phyloP scores from a whole-genome alignment of 2,113 vertebrate genomes.

The Cyphomyrus plagiostoma region DNA sequence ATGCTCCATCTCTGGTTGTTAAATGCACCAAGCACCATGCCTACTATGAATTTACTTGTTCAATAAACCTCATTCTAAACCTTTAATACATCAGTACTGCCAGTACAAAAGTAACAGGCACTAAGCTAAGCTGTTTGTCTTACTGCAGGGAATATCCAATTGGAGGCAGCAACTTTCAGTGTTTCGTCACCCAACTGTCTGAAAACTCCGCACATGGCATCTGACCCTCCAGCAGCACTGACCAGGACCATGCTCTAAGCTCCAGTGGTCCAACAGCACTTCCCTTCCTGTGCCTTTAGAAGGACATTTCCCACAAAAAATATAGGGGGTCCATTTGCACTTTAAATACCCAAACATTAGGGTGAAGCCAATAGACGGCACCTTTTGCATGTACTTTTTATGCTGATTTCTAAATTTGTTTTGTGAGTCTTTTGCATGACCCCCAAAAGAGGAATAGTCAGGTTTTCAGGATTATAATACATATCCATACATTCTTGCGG shows the following conservation, averaged over 20 bases:
- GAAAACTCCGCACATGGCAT: background rate
- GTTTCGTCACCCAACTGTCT: constrained; percentile 38
- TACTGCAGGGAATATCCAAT: constrained; percentile 87
- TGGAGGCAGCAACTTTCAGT: constrained; percentile 94
- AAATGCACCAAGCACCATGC: background rate
- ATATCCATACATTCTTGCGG: background rate
- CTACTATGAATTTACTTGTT: background rate
- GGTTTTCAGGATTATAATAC: background rate
- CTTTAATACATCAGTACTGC: background rate
- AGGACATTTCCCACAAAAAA: background rate
- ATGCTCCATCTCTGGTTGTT: background rate
- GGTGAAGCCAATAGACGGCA: background rate
- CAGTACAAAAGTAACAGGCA: background rate
- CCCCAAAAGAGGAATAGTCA: background rate
- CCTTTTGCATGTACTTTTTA: background rate
- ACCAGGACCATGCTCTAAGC: background rate
- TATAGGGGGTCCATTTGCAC: background rate
- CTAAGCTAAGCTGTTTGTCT: constrained; percentile 13
- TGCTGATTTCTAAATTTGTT: background rate
- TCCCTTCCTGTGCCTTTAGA: background rate
- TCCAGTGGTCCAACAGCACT: background rate
- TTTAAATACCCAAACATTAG: background rate
- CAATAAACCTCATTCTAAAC: background rate
- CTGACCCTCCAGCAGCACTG: background rate
- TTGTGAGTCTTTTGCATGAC: background rate